A percentile compares a stretch with the other conserved stretches of the same genome.
These are phyloP conservation scores for Oscheius sp. DNA, from an alignment of 1,140 invertebrate species.

Conservation along the genomic window DNA sequence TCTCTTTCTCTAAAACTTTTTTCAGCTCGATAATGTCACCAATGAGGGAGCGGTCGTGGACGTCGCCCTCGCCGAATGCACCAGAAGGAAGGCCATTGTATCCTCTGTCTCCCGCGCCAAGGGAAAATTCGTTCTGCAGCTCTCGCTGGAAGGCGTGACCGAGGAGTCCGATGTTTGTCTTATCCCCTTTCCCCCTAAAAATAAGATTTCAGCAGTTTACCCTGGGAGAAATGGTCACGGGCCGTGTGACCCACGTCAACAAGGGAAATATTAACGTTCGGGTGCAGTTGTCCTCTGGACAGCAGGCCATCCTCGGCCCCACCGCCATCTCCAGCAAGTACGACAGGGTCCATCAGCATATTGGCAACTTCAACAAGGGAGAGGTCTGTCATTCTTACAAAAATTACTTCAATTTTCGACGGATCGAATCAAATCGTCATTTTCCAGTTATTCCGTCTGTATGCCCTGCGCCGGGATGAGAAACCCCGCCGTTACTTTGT, in stretches of 20 bases:
- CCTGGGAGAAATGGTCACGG: not conserved
- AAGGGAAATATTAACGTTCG: not conserved
- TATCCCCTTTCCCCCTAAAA: not conserved
- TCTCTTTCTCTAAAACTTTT: not conserved
- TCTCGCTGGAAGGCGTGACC: too few species aligned
- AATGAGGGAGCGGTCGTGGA: conserved; percentile 1
- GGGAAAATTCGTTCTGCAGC: too few species aligned
- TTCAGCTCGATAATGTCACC: not conserved
- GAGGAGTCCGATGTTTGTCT: too few species aligned
- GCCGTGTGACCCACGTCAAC: conserved; percentile 8
- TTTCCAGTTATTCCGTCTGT: not conserved
- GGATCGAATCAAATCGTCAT: too few species aligned
- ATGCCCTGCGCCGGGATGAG: not conserved
- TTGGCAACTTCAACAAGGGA: not conserved
- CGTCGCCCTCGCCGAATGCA: not conserved
- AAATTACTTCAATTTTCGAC: too few species aligned
- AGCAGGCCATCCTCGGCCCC: conserved; percentile 19
- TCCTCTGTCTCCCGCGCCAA: not conserved
- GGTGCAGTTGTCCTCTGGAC: conserved; percentile 14
- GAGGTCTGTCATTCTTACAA: too few species aligned
- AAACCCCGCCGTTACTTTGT: conserved; percentile 7
- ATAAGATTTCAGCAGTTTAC: not conserved
- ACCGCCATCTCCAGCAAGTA: conserved; percentile 18
- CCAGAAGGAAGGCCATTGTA: not conserved
- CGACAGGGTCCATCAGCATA: not conserved